Evolutionary conservation across 2,113 vertebrate species (phyloP).

Genomic region (Sylvia atricapilla): DNA sequence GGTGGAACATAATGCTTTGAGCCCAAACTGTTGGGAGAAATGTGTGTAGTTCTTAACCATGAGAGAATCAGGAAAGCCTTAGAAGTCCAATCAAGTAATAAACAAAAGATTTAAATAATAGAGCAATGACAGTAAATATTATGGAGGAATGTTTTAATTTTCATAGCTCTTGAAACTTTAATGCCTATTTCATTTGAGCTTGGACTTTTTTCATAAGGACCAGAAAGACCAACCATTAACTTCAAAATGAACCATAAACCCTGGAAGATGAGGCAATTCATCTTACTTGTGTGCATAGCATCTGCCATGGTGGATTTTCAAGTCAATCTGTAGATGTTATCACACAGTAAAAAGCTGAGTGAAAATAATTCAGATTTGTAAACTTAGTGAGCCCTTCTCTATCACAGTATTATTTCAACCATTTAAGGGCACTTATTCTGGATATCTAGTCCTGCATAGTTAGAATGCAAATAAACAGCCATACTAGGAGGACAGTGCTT

Average conservation of each 20-base stretch:
- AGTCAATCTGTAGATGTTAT: background rate
- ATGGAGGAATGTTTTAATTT: slow-evolving; percentile 2
- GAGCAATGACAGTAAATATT: background rate
- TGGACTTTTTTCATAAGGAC: background rate
- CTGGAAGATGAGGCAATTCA: background rate
- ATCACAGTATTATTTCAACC: background rate
- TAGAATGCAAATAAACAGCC: background rate
- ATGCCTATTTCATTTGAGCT: slow-evolving; percentile 1
- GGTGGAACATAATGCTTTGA: background rate
- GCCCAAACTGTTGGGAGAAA: background rate
- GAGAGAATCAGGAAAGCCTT: background rate
- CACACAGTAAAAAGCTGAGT: background rate
- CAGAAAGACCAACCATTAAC: background rate
- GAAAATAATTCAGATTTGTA: background rate
- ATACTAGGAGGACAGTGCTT: background rate
- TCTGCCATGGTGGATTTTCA: background rate
- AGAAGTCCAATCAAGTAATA: background rate
- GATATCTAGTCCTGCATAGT: background rate
- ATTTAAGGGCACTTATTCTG: background rate
- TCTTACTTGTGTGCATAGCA: background rate
- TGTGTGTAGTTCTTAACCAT: background rate
- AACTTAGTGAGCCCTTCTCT: background rate
- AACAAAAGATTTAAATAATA: slow-evolving; percentile 9
- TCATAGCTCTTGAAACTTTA: slow-evolving; percentile 17
- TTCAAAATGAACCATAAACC: background rate